Evolutionary conservation across 2,797 vertebrate species (phyloP), one percentile per base, ranked within the genome.

Genomic region (Coregonus ussuriensis): DNA sequence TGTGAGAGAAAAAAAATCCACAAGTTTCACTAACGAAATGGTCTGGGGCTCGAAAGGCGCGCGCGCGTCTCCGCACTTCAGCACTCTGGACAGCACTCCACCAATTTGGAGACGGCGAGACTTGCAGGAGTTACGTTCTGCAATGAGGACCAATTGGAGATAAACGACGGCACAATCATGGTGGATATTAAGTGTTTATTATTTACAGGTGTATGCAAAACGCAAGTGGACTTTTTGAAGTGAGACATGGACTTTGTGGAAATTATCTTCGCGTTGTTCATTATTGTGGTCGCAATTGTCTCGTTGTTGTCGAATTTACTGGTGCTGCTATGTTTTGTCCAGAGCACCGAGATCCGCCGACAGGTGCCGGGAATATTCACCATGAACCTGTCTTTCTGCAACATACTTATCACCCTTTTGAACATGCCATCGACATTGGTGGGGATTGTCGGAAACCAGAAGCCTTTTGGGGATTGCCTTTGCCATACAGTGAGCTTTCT

Each of bases 191-290:
- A 54, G 78, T 71, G 78, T 52, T 77, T 35, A 51, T 53, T 14
- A 78, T 81, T 85, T 29, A 68, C 77, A 63, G 79, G 85, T 75
- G 78, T 85, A 83, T 82, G 84, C 82, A 78, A 86, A 81, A 73
- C 66, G 67, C 47, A 52, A 74, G 83, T 77, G 79, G 85, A 79
- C 88, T 88, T 81, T 75, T 80, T 83, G 87, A 87, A 90, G 85
- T 95, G 87, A 96, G 96, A 94, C 81, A 94, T 94, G 95, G 95
- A 95, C 95, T 94, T 93, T 88, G 94, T 94, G 85, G 95, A 96
- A 80, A 88, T 90, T 35, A 68, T 95, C 75, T 91, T 95, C 89
- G 95, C 95, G 77, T 79, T 94, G 86, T 93, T 95, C 87, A 95
- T 95, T 80, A 91, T 93, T 77, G 95, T 94, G 84, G 93, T 95